These are phyloP conservation scores for Ernsta delagoae DNA, from an alignment of 2,888 invertebrate genomes.

Conservation along the genomic window DNA sequence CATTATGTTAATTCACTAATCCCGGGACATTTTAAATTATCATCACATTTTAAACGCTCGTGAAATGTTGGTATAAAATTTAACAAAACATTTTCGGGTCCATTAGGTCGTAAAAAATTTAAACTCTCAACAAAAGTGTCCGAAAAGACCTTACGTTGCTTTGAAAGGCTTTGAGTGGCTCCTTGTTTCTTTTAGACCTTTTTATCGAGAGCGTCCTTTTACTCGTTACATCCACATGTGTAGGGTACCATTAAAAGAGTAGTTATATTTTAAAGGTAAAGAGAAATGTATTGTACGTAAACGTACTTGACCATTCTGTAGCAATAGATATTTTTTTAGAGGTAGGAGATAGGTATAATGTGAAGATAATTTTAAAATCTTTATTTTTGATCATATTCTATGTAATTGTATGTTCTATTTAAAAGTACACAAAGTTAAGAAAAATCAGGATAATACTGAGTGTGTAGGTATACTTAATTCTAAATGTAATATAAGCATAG, in stretches of 20 bases:
- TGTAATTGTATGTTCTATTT: too few relatives aligned
- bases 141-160: slow-evolving; percentile 27
- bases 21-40: background rate
- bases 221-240: slow-evolving; percentile 15
- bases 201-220: slow-evolving; percentile 30
- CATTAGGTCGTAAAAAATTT: slow-evolving; percentile 35
- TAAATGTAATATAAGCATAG: too few relatives aligned
- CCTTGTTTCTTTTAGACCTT: slow-evolving; percentile 35
- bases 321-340: background rate
- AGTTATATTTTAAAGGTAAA: slow-evolving; percentile 12
- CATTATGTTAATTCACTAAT: background rate
- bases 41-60: background rate
- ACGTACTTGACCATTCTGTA: background rate
- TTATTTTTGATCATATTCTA: too few relatives aligned
- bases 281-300: background rate
- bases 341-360: too few relatives aligned
- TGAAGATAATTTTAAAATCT: too few relatives aligned
- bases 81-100: slow-evolving; percentile 19
- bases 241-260: slow-evolving; percentile 13
- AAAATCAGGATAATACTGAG: too few relatives aligned
- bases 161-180: slow-evolving; percentile 34
- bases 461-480: too few relatives aligned
- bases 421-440: too few relatives aligned
- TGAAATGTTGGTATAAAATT: slow-evolving; percentile 17
- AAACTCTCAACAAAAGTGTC: slow-evolving; percentile 26